These are phyloP conservation scores for Vultur gryphus DNA, from an alignment of 2,797 vertebrate genomes.

Conservation along the genomic window DNA sequence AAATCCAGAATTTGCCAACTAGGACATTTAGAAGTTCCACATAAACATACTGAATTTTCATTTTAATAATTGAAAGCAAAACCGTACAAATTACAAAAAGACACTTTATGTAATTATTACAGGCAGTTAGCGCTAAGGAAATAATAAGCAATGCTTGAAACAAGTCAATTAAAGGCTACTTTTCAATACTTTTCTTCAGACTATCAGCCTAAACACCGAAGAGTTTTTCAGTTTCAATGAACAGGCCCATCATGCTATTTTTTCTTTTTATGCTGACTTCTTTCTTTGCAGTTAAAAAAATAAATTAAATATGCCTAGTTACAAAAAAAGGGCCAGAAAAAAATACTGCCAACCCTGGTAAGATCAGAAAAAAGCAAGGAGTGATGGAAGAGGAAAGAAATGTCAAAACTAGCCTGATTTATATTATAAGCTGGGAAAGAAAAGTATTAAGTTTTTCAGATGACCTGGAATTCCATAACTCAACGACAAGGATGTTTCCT, in stretches of 20 bases:
- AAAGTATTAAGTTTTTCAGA: neutral
- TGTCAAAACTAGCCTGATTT: neutral
- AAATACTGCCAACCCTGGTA: neutral
- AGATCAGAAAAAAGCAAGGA: neutral
- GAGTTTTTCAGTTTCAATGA: neutral
- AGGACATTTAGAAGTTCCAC: neutral
- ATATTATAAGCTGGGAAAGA: neutral
- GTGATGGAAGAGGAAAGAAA: neutral
- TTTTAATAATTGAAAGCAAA: constrained; percentile 21
- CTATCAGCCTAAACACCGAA: neutral
- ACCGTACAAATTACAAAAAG: neutral
- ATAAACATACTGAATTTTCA: neutral
- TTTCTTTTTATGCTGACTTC: neutral
- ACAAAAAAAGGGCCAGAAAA: neutral
- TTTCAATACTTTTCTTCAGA: constrained; percentile 24
- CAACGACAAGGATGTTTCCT: neutral
- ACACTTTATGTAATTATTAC: constrained; percentile 3
- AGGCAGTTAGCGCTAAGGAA: constrained; percentile 5
- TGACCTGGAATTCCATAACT: neutral
- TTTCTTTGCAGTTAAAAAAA: neutral
- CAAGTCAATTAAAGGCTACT: constrained; percentile 34
- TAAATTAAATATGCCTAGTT: neutral
- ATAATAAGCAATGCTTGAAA: constrained; percentile 39
- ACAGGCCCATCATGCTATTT: neutral
- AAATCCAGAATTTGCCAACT: neutral